Conservation (phyloP, 2,797 vertebrate species). For the Acipenser transmontanus region DNA sequence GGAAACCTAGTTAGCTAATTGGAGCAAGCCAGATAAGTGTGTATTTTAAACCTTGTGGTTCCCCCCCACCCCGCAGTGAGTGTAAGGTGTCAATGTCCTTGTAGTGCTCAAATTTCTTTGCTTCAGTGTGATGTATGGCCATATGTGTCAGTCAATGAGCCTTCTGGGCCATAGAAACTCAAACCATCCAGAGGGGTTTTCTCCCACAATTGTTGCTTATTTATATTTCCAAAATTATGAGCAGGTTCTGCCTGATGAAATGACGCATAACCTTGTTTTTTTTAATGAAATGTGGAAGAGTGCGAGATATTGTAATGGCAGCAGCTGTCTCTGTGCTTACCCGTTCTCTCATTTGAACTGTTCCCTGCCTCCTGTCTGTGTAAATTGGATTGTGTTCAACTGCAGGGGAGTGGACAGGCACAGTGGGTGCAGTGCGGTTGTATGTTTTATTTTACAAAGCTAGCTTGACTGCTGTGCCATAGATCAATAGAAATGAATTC, state of each 20-base stretch:
- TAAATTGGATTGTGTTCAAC: background rate
- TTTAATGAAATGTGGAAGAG: background rate
- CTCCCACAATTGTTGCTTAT: no score
- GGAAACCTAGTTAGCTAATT: no score
- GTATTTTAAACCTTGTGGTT: no score
- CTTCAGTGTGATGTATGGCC: no score
- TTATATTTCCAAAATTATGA: no score
- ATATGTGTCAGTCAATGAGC: no score
- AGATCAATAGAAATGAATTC: constrained; percentile 59
- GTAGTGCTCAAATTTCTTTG: no score
- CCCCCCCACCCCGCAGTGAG: no score
- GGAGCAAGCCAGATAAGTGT: no score
- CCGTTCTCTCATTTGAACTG: background rate
- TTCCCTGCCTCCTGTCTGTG: constrained; percentile 1
- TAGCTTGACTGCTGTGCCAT: constrained; percentile 22
- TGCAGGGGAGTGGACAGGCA: constrained; percentile 27
- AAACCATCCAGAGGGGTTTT: no score
- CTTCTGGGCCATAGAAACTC: no score
- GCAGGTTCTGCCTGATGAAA: background rate
- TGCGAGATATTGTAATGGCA: background rate
- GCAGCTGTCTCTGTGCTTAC: background rate
- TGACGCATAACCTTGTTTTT: background rate
- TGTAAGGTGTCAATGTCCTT: no score
- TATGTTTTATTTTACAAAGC: constrained; percentile 37
- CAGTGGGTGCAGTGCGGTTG: constrained; percentile 41